Conservation (phyloP, 2,888 invertebrate species). For the Callyntrura guangdongensis region DNA sequence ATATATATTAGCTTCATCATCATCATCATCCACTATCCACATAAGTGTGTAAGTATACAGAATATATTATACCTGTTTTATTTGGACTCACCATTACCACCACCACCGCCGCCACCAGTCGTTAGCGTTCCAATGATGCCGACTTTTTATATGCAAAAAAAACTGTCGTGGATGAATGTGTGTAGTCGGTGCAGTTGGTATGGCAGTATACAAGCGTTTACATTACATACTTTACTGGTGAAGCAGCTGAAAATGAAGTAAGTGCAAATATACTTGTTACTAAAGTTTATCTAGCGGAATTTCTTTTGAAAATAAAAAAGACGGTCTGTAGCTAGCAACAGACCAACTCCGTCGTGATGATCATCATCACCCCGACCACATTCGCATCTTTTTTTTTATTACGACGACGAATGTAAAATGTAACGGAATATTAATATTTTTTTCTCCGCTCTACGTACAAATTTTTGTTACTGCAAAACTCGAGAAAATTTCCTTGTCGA, state of each 20-base stretch:
- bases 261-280: conserved; percentile 45
- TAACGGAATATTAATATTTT: conserved; percentile 46
- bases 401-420: conserved; percentile 35
- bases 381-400: conserved; percentile 12
- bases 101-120: too few relatives aligned
- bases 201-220: not conserved
- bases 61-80: not conserved
- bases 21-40: not conserved
- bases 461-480: conserved; percentile 18
- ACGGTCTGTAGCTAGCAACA: conserved; percentile 26
- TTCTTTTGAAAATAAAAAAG: conserved; percentile 1
- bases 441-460: conserved; percentile 1
- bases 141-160: conserved; percentile 13
- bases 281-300: conserved; percentile 43
- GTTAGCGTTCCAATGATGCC: conserved; percentile 4
- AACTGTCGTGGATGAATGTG: not conserved
- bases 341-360: not conserved
- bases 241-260: conserved; percentile 4
- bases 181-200: not conserved
- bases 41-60: not conserved
- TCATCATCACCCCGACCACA: conserved; percentile 18
- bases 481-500: conserved; percentile 42
- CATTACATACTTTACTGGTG: not conserved
- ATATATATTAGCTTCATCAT: not conserved
- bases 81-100: not conserved